These are phyloP conservation scores for Danio rerio DNA, from an alignment of 2,113 vertebrate species.

Conservation along the genomic window DNA sequence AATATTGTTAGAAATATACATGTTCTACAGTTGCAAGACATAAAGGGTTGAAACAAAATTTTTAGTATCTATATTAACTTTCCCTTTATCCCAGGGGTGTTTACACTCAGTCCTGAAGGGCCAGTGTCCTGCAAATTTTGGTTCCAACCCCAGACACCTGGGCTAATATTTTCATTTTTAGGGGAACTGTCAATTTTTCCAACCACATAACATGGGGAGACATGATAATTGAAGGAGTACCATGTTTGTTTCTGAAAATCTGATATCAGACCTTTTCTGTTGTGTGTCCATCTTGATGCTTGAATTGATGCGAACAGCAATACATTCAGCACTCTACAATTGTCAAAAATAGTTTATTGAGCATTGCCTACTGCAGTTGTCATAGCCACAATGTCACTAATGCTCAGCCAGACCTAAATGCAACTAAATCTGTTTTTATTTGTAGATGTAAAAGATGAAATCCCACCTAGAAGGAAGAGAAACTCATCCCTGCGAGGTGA, in stretches of 20 bases:
- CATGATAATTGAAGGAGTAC: neutral
- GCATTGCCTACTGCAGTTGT: constrained; percentile 6
- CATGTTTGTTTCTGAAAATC: constrained; percentile 30
- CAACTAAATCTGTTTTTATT: neutral
- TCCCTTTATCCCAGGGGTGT: too few relatives aligned
- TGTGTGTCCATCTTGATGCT: constrained; percentile 17
- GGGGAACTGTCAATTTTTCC: neutral
- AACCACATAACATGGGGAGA: neutral
- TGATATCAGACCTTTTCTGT: constrained; percentile 29
- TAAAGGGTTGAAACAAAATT: too few relatives aligned
- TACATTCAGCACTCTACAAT: constrained; percentile 32
- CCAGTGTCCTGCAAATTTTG: too few relatives aligned
- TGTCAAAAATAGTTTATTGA: constrained; percentile 14
- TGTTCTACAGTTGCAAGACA: too few relatives aligned
- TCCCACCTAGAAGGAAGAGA: constrained; percentile 90
- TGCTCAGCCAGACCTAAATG: neutral
- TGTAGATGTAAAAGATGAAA: constrained; percentile 90
- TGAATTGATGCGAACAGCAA: too few relatives aligned
- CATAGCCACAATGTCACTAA: neutral
- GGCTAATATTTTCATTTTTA: too few relatives aligned
- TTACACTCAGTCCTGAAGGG: too few relatives aligned
- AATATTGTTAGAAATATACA: too few relatives aligned
- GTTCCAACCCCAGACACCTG: too few relatives aligned
- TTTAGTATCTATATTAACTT: too few relatives aligned
- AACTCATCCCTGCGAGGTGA: constrained; percentile 89